These are phyloP conservation scores for Phacellophora camtschatica DNA, from an alignment of 30 jellyfish, hydroid and myxozoan genomes.

Conservation along the genomic window DNA sequence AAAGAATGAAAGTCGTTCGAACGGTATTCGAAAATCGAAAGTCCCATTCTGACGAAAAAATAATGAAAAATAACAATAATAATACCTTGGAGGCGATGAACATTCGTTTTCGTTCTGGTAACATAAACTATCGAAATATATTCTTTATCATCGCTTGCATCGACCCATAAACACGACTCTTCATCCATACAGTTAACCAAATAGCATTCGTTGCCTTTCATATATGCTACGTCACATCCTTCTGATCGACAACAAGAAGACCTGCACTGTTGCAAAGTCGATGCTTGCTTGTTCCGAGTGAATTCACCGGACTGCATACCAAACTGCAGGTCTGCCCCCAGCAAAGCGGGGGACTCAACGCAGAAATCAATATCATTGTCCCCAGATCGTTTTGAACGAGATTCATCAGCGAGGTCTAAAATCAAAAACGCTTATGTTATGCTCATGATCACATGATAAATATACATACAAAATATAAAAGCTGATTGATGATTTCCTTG, in stretches of 20 bases:
- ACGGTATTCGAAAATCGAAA: too few species aligned
- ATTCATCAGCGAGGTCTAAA: not conserved
- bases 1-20: too few species aligned
- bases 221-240: constrained; percentile 79
- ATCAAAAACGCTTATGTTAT: too few species aligned
- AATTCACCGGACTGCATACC: constrained; percentile 60
- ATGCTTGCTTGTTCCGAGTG: constrained; percentile 50
- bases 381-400: constrained; percentile 58
- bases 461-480: too few species aligned
- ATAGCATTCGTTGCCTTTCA: constrained; percentile 52
- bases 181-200: constrained; percentile 68
- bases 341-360: constrained; percentile 35
- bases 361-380: constrained; percentile 19
- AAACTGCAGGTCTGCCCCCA: constrained; percentile 49
- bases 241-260: constrained; percentile 52
- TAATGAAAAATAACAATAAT: not conserved
- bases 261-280: constrained; percentile 58
- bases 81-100: constrained; percentile 14
- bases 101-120: not conserved
- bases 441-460: too few species aligned
- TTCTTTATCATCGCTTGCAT: constrained; percentile 14
- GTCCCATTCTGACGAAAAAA: not conserved
- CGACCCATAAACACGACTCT: constrained; percentile 75
- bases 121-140: constrained; percentile 2
- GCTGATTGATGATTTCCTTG: too few species aligned